Conservation (phyloP, 2,797 vertebrate species). For the Neoniphon sammara region DNA sequence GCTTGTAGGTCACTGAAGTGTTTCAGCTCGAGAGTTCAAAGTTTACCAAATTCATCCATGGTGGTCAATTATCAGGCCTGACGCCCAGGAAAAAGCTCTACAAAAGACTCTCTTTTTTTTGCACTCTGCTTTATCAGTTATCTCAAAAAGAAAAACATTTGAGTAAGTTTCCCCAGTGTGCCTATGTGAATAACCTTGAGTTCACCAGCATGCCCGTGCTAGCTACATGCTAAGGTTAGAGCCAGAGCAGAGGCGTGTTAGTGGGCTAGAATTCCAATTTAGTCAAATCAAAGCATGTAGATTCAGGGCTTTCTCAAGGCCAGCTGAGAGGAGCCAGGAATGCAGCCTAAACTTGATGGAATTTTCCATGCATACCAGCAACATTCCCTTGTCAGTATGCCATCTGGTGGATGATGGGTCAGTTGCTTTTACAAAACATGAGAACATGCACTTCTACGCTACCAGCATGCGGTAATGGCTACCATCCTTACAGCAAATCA, state of each 20-base stretch:
- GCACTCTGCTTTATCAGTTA: not conserved
- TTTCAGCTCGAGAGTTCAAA: not conserved
- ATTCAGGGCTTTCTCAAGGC: slow-evolving; percentile 69
- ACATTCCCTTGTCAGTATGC: slow-evolving; percentile 67
- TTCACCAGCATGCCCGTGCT: slow-evolving; percentile 45
- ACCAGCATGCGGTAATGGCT: not conserved
- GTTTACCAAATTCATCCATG: not conserved
- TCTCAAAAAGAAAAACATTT: slow-evolving; percentile 32
- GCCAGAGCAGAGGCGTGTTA: slow-evolving; percentile 49
- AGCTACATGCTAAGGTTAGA: slow-evolving; percentile 58
- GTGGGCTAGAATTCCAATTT: slow-evolving; percentile 67
- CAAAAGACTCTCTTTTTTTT: slow-evolving; percentile 19
- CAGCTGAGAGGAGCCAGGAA: slow-evolving; percentile 70
- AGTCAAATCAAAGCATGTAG: slow-evolving; percentile 72
- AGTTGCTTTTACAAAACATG: slow-evolving; percentile 35
- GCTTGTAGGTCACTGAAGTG: slow-evolving; percentile 16
- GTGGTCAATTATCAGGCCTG: slow-evolving; percentile 27
- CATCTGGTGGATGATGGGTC: slow-evolving; percentile 79
- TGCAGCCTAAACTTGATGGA: slow-evolving; percentile 72
- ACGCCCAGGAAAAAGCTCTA: slow-evolving; percentile 14
- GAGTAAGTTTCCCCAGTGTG: slow-evolving; percentile 33
- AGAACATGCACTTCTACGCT: not conserved
- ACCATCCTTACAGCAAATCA: slow-evolving; percentile 22
- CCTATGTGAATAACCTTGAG: slow-evolving; percentile 61
- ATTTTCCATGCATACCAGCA: slow-evolving; percentile 72